Conservation (phyloP, 2,113 vertebrate species). For the Eudyptes chrysolophus region DNA sequence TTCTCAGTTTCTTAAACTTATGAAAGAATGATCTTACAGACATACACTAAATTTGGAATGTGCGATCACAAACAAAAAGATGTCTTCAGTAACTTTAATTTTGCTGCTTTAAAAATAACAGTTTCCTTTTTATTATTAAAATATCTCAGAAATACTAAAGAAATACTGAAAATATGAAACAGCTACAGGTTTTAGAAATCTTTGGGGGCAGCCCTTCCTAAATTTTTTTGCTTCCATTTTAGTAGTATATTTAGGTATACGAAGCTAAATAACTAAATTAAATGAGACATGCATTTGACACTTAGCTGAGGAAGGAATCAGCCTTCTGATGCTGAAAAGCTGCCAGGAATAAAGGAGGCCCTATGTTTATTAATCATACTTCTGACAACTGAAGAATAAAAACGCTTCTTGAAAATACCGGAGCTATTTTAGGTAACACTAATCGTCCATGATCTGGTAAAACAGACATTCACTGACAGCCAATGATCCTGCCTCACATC, state of each 20-base stretch:
- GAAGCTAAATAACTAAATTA: background rate
- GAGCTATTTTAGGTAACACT: background rate
- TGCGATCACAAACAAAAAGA: background rate
- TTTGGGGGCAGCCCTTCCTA: background rate
- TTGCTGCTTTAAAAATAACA: background rate
- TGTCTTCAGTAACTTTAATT: background rate
- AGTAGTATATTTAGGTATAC: background rate
- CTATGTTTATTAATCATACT: background rate
- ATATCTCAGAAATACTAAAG: background rate
- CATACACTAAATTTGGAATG: background rate
- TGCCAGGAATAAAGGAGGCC: background rate
- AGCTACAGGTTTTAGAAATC: background rate
- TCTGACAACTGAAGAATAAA: background rate
- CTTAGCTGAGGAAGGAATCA: background rate
- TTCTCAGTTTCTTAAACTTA: background rate
- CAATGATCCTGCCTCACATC: background rate
- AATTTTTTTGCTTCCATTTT: background rate
- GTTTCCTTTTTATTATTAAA: background rate
- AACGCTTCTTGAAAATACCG: conserved; percentile 1
- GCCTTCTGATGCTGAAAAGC: background rate
- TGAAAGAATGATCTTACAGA: background rate
- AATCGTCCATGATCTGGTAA: background rate
- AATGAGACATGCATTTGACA: background rate
- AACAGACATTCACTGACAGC: background rate
- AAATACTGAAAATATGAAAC: background rate